Evolutionary conservation across 64 coral and sea anemone genomes (phyloP), one percentile per base, ranked within the genome.

Genomic region (Astreopora myriophthalma): DNA sequence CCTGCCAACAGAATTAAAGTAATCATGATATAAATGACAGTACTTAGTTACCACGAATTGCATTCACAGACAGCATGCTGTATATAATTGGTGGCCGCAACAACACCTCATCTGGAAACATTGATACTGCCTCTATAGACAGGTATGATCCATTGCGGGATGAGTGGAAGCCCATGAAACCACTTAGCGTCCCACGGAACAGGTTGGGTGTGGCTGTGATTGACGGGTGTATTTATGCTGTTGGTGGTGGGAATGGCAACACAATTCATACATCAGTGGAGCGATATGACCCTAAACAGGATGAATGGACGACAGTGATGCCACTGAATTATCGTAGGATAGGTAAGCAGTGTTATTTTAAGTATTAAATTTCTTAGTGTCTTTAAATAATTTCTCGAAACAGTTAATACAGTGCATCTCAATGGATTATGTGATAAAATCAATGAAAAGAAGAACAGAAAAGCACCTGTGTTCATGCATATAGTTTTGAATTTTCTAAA

Each of bases 61-160:
- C 37, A 33, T 72, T 60, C 14, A 3, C 48, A 95, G 94, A 76
- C 60, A 90, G 69, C 32, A 95, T 95, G 94, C 65, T 95, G 65
- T 95, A 92, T 40, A 79, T 95, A 20, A 88, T 95, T 64, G 94
- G 94, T 63, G 94, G 94, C 12, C 89, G 94, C 6, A 95, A 86
- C 28, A 95, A 95, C 84, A 87, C 89, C 17, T 44, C 67, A 19
- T 87, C 73, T 44, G 94, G 94, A 0, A 92, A 82, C 68, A 71
- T 95, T 38, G 94, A 95, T 37, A 87, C 80, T 74, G 89, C 90
- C 36, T 69, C 83, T 24, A 89, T 95, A 3, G 94, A 95, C 51
- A 65, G 84, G 6, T 95, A 95, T 46, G 90, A 92, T 39, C 94
- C 94, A 25, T 39, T 92, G 61, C 84, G 60, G 22, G 74, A 95